phyloP scores from a whole-genome alignment of 2,888 invertebrate species.

The Drosophila anomelani region DNA sequence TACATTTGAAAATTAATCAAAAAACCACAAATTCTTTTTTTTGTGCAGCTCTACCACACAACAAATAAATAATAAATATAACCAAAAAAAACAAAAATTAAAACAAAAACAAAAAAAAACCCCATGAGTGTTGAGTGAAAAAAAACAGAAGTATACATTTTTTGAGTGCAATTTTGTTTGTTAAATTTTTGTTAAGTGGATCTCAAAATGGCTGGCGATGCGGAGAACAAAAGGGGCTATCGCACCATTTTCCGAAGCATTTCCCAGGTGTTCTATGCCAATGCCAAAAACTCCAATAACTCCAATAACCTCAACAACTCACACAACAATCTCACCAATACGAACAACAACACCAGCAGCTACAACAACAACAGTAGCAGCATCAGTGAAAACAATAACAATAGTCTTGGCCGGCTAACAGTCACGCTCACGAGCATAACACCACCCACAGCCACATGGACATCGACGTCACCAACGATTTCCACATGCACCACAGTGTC shows the following conservation, averaged over 20 bases:
- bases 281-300: slow-evolving; percentile 44
- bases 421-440: slow-evolving; percentile 33
- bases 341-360: slow-evolving; percentile 23
- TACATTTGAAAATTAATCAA: background rate
- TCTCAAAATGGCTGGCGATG: slow-evolving; percentile 61
- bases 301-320: slow-evolving; percentile 14
- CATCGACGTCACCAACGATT: slow-evolving; percentile 30
- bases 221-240: slow-evolving; percentile 67
- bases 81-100: background rate
- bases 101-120: background rate
- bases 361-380: slow-evolving; percentile 22
- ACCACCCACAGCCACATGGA: slow-evolving; percentile 31
- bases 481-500: slow-evolving; percentile 22
- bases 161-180: slow-evolving; percentile 13
- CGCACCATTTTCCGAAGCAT: slow-evolving; percentile 81
- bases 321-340: slow-evolving; percentile 16
- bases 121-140: slow-evolving; percentile 18
- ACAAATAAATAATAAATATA: background rate
- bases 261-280: slow-evolving; percentile 78
- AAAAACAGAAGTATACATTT: background rate
- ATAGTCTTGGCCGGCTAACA: slow-evolving; percentile 16
- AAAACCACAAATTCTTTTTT: background rate
- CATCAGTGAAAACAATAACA: slow-evolving; percentile 23
- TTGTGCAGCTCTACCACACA: slow-evolving; percentile 25
- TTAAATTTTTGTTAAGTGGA: background rate